These are phyloP conservation scores for Thalpophila matura DNA, from an alignment of 2,888 invertebrate species.

Conservation along the genomic window DNA sequence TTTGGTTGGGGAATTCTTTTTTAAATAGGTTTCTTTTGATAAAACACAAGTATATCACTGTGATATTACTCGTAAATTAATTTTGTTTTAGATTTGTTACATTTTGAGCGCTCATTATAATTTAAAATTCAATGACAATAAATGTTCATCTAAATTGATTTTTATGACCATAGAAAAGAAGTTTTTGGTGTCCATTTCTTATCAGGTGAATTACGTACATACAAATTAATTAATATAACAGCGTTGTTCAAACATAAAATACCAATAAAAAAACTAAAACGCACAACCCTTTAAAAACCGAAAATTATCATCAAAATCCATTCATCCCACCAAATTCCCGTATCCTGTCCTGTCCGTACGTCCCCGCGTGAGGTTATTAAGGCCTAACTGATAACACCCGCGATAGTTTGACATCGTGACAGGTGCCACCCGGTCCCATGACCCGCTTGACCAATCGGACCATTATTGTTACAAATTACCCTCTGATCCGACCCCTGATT, in stretches of 20 bases:
- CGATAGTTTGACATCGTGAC: constrained; percentile 81
- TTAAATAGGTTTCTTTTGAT: not conserved
- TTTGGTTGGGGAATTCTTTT: not conserved
- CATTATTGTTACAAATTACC: constrained; percentile 84
- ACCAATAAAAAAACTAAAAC: not conserved
- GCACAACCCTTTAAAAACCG: constrained; percentile 25
- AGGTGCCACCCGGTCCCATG: constrained; percentile 81
- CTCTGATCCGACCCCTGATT: constrained; percentile 75
- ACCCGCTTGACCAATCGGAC: constrained; percentile 79
- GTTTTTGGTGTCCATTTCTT: no score
- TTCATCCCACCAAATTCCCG: constrained; percentile 57
- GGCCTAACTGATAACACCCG: constrained; percentile 72
- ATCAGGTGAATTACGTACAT: no score
- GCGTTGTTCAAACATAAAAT: not conserved
- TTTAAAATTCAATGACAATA: no score
- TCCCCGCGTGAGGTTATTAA: constrained; percentile 75
- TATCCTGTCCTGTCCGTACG: constrained; percentile 60
- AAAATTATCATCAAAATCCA: constrained; percentile 44
- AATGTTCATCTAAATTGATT: no score
- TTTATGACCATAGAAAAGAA: no score
- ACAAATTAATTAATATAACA: no score
- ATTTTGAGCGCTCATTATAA: no score
- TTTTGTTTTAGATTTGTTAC: no score
- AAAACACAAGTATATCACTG: no score
- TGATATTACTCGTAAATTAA: no score